Conservation (phyloP, 1,140 invertebrate species). For the Agrilus planipennis region DNA sequence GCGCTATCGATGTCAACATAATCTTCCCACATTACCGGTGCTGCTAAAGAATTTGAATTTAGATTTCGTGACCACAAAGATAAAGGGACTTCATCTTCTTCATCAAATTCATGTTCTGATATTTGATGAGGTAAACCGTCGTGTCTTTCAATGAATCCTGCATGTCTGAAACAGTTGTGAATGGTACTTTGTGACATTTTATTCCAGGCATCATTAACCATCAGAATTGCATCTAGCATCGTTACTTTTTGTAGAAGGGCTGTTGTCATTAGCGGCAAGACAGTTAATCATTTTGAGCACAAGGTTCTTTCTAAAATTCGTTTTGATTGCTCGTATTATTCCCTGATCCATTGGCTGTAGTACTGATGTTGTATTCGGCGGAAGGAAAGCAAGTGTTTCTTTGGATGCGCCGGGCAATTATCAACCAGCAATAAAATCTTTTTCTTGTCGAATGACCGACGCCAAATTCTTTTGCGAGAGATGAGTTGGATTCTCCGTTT, state of each 20-base stretch:
- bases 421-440: conserved; percentile 5
- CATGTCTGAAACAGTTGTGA: not conserved
- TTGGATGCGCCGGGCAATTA: conserved; percentile 6
- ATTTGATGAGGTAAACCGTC: too few species aligned
- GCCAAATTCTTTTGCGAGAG: too few species aligned
- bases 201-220: too few species aligned
- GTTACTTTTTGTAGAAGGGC: conserved; percentile 1
- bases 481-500: too few species aligned
- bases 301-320: not conserved
- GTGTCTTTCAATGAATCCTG: not conserved
- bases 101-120: too few species aligned
- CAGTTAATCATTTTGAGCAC: not conserved
- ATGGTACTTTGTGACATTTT: not conserved
- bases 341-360: conserved; percentile 3
- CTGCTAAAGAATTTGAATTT: too few species aligned
- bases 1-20: too few species aligned
- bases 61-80: too few species aligned
- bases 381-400: conserved; percentile 5
- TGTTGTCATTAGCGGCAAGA: not conserved
- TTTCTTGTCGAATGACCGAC: too few species aligned
- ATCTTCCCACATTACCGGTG: too few species aligned
- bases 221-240: not conserved
- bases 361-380: not conserved
- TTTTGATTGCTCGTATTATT: not conserved
- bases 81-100: too few species aligned